Base-by-base conservation (phyloP, 1,140 invertebrate species). In the Hyles vespertilio region DNA sequence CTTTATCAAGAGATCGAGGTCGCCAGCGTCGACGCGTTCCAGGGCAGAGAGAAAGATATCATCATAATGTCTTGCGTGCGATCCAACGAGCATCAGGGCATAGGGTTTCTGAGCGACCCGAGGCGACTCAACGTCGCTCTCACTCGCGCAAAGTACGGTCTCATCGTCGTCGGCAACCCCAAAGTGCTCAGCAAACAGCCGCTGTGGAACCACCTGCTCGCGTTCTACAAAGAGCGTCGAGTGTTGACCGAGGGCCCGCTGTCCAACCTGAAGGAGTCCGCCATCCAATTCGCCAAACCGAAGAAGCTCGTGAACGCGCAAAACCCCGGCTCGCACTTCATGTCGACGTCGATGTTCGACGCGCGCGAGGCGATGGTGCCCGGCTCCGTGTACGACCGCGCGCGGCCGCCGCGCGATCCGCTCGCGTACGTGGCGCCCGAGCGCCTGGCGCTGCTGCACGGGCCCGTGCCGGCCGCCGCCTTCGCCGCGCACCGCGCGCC, bases 1-100 rank as follows among this genome's bases (percentile, higher is more conserved):
- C 88, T 99, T 0, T 99, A 99, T 87, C 96, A 99, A 85, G 98
- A 99, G 82, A 99, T 99, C 51, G 99, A 99, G 89, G 98, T 99
- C 0, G 98, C 98, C 0, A 99, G 98, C 89, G 99, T 99, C 7
- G 99, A 99, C 87, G 98, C 99, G 3, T 99, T 99, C 81, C 96
- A 97, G 81, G 95, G 99, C 0, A 91, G 99, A 53, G 99, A 99
- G 77, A 99, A 99, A 79, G 99, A 99, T 78, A 96, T 99, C 49
- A 99, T 99, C 51, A 99, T 99, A 32, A 99, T 99, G 92, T 97
- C 99, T 0, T 99, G 98, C 87, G 94, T 99, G 76, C 92, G 99
- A 92, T 90, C 94, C 82, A 92, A 99, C 91, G 89, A 99, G 93
- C 93, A 99, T 92, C 93, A 97, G 92, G 93, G 97, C 91, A 94